Evolutionary conservation across 2,113 vertebrate species (phyloP).

Genomic region (Calyptommatus sinebrachiatus): DNA sequence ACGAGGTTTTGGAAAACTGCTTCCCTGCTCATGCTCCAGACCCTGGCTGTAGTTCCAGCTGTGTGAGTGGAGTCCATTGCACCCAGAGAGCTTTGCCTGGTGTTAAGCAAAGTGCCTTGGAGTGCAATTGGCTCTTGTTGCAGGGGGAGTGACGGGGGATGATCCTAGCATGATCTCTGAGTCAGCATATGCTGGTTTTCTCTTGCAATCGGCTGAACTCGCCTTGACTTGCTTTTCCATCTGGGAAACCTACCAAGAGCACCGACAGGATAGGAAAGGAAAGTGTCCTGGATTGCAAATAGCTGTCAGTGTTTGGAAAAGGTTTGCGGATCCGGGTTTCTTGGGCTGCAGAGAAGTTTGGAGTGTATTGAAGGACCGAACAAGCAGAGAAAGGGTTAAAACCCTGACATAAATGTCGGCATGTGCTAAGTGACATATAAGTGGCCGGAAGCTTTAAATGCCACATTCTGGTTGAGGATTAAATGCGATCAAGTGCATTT

Average conservation of each 20-base stretch:
- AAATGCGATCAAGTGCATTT: neutral
- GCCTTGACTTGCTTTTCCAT: neutral
- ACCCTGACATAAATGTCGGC: slow-evolving; percentile 18
- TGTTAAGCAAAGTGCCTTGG: neutral
- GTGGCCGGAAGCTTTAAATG: no score
- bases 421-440: neutral
- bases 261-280: neutral
- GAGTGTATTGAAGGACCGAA: slow-evolving; percentile 15
- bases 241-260: neutral
- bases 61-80: no score
- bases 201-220: neutral
- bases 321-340: neutral
- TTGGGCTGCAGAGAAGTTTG: slow-evolving; percentile 28
- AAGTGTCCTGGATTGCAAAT: no score
- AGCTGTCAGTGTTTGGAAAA: neutral
- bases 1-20: no score
- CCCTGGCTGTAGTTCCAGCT: neutral
- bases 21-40: no score
- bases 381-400: neutral
- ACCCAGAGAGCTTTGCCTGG: neutral
- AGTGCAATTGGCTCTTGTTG: no score
- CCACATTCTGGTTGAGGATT: neutral
- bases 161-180: neutral
- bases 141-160: no score
- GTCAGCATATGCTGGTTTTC: neutral